Base-by-base conservation (phyloP, 2,888 invertebrate genomes). In the Aphelenchoides bicaudatus region DNA sequence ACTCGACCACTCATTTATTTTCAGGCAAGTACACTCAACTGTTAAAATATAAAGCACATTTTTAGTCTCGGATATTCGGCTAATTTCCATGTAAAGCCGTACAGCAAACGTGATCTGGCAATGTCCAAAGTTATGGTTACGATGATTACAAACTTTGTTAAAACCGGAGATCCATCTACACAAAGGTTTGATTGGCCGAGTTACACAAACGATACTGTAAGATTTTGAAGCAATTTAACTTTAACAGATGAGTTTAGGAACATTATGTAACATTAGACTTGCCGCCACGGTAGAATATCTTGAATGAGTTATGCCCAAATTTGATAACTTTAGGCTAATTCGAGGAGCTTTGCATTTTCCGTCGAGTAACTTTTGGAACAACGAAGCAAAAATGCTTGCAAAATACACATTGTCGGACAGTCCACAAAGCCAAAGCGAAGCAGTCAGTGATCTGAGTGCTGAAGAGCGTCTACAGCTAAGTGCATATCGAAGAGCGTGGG, bases 1-100 rank as follows among this genome's bases (percentile, higher is more conserved):
- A 0, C 58, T 79, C 23, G 79, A 79, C 59, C 79, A 79, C 58
- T 74, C 77, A 5, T 79, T 71, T 65, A 74, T 79, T 28, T n/a
- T n/a, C n/a, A n/a, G n/a, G n/a, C n/a, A n/a, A n/a, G n/a, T n/a
- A n/a, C n/a, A n/a, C n/a, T n/a, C n/a, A n/a, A n/a, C n/a, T n/a
- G n/a, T n/a, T n/a, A n/a, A n/a, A n/a, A n/a, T n/a, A n/a, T n/a
- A n/a, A n/a, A n/a, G n/a, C n/a, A n/a, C n/a, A n/a, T n/a, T n/a
- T 79, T 79, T 66, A 70, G 73, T 1, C 57, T 67, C 39, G 79
- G 79, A 19, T 79, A 79, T 68, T 70, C 62, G n/a, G 63, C 62
- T 50, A 75, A 75, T 31, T 58, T 68, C 31, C 54, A 74, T 47
- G 68, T 79, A 19, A 63, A 65, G 23, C 74, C 78, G 1, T 79